These are phyloP conservation scores for Toxotes chatareus DNA, from an alignment of 2,113 vertebrate species.

Conservation along the genomic window DNA sequence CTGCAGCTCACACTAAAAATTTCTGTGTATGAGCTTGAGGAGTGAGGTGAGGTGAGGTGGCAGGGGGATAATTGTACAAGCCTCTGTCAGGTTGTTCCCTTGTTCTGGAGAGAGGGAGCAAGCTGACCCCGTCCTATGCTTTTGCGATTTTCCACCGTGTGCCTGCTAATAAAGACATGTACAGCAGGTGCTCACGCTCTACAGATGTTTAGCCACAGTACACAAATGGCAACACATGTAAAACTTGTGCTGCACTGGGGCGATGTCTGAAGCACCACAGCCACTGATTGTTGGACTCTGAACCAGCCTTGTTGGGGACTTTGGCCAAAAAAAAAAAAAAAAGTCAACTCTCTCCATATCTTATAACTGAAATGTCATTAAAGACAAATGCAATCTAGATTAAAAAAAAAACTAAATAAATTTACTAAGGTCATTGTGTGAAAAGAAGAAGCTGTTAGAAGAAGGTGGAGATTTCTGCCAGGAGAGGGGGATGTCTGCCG, in stretches of 20 bases:
- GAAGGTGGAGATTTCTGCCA: conserved; percentile 44
- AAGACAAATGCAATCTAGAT: conserved; percentile 7
- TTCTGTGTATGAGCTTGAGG: neutral
- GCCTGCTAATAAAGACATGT: conserved; percentile 9
- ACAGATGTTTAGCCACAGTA: neutral
- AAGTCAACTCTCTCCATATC: neutral
- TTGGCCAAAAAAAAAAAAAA: neutral
- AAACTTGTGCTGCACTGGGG: neutral
- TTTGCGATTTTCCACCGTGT: neutral
- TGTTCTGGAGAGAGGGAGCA: neutral
- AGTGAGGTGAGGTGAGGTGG: neutral
- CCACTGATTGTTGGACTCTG: rapidly evolving
- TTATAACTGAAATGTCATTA: conserved; percentile 17
- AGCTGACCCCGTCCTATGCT: neutral
- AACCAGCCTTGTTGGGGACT: neutral
- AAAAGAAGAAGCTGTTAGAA: neutral
- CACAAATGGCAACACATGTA: neutral
- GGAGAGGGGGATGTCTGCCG: conserved; percentile 67
- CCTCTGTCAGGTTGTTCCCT: conserved; percentile 3
- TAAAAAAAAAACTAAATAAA: neutral
- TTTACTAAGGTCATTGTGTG: neutral
- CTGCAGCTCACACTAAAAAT: neutral
- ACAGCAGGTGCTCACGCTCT: neutral
- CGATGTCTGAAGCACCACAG: neutral
- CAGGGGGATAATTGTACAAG: conserved; percentile 6